Conservation (phyloP, 1,140 invertebrate species). For the Spodoptera litura region DNA sequence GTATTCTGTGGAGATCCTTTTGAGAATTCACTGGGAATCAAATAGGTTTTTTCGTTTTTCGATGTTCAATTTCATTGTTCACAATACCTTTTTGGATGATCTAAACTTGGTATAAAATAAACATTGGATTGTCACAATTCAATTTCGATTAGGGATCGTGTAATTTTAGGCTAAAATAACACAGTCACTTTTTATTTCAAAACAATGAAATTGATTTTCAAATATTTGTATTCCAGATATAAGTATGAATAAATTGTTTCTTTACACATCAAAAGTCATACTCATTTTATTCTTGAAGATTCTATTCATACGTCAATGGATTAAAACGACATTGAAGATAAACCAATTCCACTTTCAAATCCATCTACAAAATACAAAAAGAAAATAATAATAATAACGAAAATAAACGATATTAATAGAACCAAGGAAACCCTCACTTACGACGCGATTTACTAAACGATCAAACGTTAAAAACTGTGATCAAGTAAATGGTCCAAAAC, state of each 20-base stretch:
- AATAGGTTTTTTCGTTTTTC: constrained; percentile 28
- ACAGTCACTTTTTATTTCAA: too few relatives aligned
- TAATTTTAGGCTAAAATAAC: too few relatives aligned
- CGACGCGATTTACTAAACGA: constrained; percentile 61
- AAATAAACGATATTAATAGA: constrained; percentile 44
- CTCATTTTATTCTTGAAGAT: too few relatives aligned
- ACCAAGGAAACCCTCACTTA: constrained; percentile 54
- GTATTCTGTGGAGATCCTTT: constrained; percentile 33
- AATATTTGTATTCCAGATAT: not conserved
- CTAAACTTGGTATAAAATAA: not conserved
- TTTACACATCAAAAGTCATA: too few relatives aligned
- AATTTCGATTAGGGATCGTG: not conserved
- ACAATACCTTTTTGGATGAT: not conserved
- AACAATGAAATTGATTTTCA: too few relatives aligned
- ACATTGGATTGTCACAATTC: not conserved
- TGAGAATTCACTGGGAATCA: constrained; percentile 22
- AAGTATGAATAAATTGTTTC: not conserved
- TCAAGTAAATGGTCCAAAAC: constrained; percentile 62
- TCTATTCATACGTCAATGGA: too few relatives aligned
- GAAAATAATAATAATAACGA: constrained; percentile 20
- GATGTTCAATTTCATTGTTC: not conserved
- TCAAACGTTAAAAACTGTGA: constrained; percentile 60
- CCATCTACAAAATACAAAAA: not conserved
- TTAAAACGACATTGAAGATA: too few relatives aligned
- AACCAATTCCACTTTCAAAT: not conserved